Evolutionary conservation across 2,888 invertebrate genomes (phyloP).

Genomic region (Amaurobius ferox): DNA sequence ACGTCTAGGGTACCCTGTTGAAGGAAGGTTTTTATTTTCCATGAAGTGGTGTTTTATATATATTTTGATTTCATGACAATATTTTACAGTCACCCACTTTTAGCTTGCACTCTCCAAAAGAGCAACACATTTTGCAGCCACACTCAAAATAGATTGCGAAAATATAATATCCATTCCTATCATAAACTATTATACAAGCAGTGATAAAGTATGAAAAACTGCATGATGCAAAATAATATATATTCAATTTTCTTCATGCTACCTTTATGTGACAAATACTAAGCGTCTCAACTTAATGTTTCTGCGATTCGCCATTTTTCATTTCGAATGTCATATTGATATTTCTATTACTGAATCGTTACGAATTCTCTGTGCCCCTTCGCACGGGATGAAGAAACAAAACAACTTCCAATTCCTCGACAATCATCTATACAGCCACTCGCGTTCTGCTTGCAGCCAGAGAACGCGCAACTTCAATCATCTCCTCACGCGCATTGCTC

Average conservation of each 20-base stretch:
- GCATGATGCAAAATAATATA: no score
- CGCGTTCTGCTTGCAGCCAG: neutral
- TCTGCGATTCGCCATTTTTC: neutral
- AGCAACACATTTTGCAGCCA: no score
- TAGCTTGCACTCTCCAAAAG: no score
- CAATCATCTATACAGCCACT: neutral
- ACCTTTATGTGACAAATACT: neutral
- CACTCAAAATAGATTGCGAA: no score
- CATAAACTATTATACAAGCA: no score
- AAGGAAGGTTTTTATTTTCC: no score
- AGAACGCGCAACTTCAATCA: neutral
- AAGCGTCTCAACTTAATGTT: neutral
- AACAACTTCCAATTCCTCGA: neutral
- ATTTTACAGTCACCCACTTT: no score
- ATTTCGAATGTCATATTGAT: neutral
- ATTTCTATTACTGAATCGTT: neutral
- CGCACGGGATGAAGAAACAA: neutral
- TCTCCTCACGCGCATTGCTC: slow-evolving; percentile 34
- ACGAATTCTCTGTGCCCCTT: neutral
- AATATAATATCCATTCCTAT: no score
- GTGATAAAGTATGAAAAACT: no score
- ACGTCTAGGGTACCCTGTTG: no score
- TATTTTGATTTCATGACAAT: no score
- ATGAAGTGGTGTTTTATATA: no score
- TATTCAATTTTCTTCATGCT: neutral